These are phyloP conservation scores for Cryptocheilus praepositus DNA, from an alignment of 2,888 invertebrate genomes.

Conservation along the genomic window DNA sequence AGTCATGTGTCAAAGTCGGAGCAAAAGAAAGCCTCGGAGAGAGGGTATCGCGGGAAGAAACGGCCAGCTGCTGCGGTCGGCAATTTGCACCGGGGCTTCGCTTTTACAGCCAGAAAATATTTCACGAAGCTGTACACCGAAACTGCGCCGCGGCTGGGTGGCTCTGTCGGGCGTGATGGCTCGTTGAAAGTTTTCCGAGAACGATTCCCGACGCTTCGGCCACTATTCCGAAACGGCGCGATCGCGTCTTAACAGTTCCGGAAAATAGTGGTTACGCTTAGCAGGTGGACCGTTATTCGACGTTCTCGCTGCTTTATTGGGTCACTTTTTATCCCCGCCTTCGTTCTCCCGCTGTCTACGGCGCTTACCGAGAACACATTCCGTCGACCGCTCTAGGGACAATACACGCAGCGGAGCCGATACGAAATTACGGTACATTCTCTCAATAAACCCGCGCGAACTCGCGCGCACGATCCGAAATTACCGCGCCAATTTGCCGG, in stretches of 20 bases:
- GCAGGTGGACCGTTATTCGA: slow-evolving; percentile 22
- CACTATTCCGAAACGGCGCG: background rate
- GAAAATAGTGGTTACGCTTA: slow-evolving; percentile 27
- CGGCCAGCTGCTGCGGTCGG: slow-evolving; percentile 35
- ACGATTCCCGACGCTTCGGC: slow-evolving; percentile 10
- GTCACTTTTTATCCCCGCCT: slow-evolving; percentile 14
- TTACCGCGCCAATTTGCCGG: too few relatives aligned
- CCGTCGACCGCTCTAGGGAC: slow-evolving; percentile 4
- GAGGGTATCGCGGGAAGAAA: slow-evolving; percentile 2
- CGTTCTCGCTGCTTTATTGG: slow-evolving; percentile 19
- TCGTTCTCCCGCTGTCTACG: slow-evolving; percentile 1
- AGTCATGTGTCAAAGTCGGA: too few relatives aligned
- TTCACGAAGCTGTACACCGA: slow-evolving; percentile 9
- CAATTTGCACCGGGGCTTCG: slow-evolving; percentile 41
- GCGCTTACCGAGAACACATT: slow-evolving; percentile 3
- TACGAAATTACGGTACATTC: too few relatives aligned
- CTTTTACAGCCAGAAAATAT: slow-evolving; percentile 37
- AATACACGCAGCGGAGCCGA: slow-evolving; percentile 14
- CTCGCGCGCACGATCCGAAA: too few relatives aligned
- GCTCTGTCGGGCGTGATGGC: background rate
- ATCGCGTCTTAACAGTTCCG: slow-evolving; percentile 10
- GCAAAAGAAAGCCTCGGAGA: background rate
- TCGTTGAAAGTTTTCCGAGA: slow-evolving; percentile 30
- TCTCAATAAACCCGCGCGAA: too few relatives aligned
- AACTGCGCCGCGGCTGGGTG: too few relatives aligned